phyloP scores from a whole-genome alignment of 2,797 vertebrate species.

The Babyrousa celebensis region DNA sequence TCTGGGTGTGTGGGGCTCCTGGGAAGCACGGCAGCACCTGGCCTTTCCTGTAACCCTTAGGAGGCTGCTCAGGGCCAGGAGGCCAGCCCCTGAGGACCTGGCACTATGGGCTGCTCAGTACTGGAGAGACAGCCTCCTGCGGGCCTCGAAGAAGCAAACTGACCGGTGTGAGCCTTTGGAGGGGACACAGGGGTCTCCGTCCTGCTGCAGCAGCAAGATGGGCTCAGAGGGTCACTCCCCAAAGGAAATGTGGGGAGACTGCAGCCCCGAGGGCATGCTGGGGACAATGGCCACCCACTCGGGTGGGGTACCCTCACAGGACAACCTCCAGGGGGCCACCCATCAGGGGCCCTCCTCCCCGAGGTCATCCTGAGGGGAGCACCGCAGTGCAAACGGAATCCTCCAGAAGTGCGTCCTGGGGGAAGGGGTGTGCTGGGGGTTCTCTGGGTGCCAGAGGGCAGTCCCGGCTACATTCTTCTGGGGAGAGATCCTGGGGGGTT shows the following conservation, averaged over 20 bases:
- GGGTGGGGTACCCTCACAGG: too few relatives aligned
- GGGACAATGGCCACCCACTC: too few relatives aligned
- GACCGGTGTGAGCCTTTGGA: not conserved
- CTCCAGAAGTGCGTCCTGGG: not conserved
- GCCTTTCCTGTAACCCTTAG: not conserved
- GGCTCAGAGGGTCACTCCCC: not conserved
- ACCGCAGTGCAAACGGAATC: not conserved
- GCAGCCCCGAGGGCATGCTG: not conserved
- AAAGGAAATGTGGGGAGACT: not conserved
- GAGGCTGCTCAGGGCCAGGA: rapidly evolving
- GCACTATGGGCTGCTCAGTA: rapidly evolving
- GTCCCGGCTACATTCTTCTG: not conserved
- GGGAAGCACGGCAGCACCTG: rapidly evolving
- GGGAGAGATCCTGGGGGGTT: not conserved
- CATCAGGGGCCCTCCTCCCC: not conserved
- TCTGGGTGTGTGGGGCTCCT: not conserved
- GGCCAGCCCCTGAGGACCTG: rapidly evolving
- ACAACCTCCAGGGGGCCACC: not conserved
- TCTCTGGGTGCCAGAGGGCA: not conserved
- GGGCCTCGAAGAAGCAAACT: not conserved
- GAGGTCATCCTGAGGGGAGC: not conserved
- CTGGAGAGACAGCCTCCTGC: not conserved
- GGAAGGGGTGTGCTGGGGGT: too few relatives aligned
- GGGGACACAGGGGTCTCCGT: too few relatives aligned
- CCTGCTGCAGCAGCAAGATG: not conserved